Base-by-base conservation (phyloP, 2,888 invertebrate genomes). In the Ceratothoa steindachneri region DNA sequence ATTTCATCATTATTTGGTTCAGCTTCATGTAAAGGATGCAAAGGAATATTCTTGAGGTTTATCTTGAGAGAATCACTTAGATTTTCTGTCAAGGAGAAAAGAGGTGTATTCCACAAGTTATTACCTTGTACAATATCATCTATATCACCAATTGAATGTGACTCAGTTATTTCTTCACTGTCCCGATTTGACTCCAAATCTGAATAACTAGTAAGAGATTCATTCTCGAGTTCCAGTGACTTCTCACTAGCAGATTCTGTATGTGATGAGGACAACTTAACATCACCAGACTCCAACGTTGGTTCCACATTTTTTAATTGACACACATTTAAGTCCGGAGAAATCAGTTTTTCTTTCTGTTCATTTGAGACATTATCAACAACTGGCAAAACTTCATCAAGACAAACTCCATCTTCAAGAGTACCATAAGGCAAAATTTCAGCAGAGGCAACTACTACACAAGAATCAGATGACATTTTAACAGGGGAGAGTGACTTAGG, bases 81-180 rank as follows among this genome's bases (percentile, higher is more conserved):
- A 60, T 3, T 60, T 7, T 60, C 27, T 1, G 24, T n/a, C 24
- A 24, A 22, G 24, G 12, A 24, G 27, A 60, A 12, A 3, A 60
- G 60, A 60, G 60, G 60, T 3, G 60, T 60, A 24, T 24, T 60
- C 60, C 60, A 60, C 24, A 60, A 24, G 24, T 60, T 60, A 7
- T 60, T 60, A 1, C 60, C 60, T 60, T 60, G n/a, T 24, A 60
- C 60, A 60, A 60, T 24, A 60, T 60, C 60, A 60, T 24, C 24
- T n/a, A 60, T 22, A 24, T 60, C 60, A 12, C 22, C 19, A 12
- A 24, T 9, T 3, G 60, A 24, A 24, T 24, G 12, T 12, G 22
- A 24, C n/a, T n/a, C n/a, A 51, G 52, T 2, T 51, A 51, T 19
- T 19, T 51, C 19, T 51, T 51, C 1, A 51, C n/a, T 2, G 19